These are phyloP conservation scores for Amphiprion clarkii DNA, from an alignment of 2,797 vertebrate genomes.

Conservation along the genomic window DNA sequence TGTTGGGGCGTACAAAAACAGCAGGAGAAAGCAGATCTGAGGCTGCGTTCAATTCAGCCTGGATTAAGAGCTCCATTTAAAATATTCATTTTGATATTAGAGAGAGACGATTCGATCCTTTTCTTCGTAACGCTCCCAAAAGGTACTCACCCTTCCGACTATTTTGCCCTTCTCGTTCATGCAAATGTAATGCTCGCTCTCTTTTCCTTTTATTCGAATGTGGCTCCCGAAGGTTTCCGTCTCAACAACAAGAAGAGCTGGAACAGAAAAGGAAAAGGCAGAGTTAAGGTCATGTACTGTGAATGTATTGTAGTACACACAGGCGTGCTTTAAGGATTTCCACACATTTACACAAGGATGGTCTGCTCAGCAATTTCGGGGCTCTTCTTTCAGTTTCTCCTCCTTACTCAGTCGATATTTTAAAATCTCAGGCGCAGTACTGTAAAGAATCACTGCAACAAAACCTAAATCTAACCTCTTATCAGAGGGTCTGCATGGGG, in stretches of 20 bases:
- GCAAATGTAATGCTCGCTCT: constrained; percentile 90
- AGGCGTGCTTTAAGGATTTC: background rate
- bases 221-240: constrained; percentile 90
- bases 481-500: too few relatives aligned
- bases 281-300: constrained; percentile 27
- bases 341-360: background rate
- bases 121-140: constrained; percentile 1
- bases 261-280: constrained; percentile 30
- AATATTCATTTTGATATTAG: constrained; percentile 41
- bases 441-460: background rate
- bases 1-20: constrained; percentile 74
- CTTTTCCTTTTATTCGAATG: constrained; percentile 88
- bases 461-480: background rate
- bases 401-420: too few relatives aligned
- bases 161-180: constrained; percentile 90
- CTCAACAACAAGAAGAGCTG: constrained; percentile 89
- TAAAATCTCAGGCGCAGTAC: too few relatives aligned
- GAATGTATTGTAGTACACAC: background rate
- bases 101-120: background rate
- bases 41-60: constrained; percentile 36
- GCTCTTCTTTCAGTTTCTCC: background rate
- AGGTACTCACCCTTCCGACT: constrained; percentile 85
- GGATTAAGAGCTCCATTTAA: constrained; percentile 53
- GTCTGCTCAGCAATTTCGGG: background rate
- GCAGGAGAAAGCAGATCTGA: constrained; percentile 60